These are phyloP conservation scores for Acanthosoma haemorrhoidale DNA, from an alignment of 2,888 invertebrate genomes.

Conservation along the genomic window DNA sequence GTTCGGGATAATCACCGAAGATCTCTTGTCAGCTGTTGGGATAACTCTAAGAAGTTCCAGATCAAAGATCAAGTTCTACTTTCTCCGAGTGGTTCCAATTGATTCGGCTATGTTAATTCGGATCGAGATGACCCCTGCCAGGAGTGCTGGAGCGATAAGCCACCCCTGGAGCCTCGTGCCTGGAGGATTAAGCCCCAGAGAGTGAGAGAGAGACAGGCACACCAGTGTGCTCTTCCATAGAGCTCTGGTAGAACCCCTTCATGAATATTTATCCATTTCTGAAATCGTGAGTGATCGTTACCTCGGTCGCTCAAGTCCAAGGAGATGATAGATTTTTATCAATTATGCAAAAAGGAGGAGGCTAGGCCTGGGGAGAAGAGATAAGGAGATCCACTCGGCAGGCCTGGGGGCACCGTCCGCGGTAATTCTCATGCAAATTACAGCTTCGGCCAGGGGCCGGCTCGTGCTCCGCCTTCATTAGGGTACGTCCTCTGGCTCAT, in stretches of 20 bases:
- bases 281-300: conserved; percentile 25
- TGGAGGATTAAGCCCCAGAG: neutral
- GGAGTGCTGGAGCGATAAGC: neutral
- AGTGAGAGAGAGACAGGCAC: too few species aligned
- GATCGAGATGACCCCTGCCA: neutral
- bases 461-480: conserved; percentile 8
- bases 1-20: too few species aligned
- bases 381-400: too few species aligned
- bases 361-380: neutral
- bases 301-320: neutral
- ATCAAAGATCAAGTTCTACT: neutral
- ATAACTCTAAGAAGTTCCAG: too few species aligned
- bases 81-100: neutral
- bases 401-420: neutral
- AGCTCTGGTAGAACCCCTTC: neutral
- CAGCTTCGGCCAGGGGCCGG: neutral
- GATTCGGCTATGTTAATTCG: neutral
- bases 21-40: too few species aligned
- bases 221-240: neutral
- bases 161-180: neutral
- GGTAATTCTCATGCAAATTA: conserved; percentile 20
- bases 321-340: conserved; percentile 25
- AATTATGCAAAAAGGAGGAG: conserved; percentile 22
- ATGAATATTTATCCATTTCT: conserved; percentile 23
- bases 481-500: neutral